A percentile compares a stretch with the other conserved stretches of the same genome.
Conservation (phyloP, 2,797 vertebrate genomes). For the Gymnocypris eckloni region DNA sequence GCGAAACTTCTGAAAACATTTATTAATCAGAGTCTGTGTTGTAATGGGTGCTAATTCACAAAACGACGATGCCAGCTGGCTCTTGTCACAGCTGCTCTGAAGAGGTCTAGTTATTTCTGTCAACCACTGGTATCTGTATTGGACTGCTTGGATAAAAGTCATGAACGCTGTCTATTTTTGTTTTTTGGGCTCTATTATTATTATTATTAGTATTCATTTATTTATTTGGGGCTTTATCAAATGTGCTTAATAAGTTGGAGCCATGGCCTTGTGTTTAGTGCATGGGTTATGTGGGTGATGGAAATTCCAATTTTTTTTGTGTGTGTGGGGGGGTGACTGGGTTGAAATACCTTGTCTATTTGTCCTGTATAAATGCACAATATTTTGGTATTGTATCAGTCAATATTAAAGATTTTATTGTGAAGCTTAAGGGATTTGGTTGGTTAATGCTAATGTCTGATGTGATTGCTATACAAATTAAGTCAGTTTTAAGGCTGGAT, state of each 20-base stretch:
- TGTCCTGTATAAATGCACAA: not conserved
- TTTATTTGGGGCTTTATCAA: not conserved
- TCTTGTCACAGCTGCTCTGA: conserved; percentile 47
- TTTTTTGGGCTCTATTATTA: not conserved
- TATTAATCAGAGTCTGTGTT: conserved; percentile 56
- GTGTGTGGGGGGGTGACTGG: too few relatives aligned
- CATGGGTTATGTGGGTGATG: not conserved
- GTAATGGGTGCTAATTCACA: conserved; percentile 42
- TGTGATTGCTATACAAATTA: conserved; percentile 10
- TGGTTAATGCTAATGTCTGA: not conserved
- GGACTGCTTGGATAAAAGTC: conserved; percentile 12
- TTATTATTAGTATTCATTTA: not conserved
- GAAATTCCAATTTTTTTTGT: not conserved
- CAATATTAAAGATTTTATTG: not conserved
- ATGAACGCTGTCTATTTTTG: conserved; percentile 13
- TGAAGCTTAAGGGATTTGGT: conserved; percentile 14
- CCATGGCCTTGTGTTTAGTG: not conserved
- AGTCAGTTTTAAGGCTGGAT: not conserved
- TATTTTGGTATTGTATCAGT: not conserved
- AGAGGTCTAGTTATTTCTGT: conserved; percentile 40
- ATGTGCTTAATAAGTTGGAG: not conserved
- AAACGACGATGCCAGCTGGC: conserved; percentile 55
- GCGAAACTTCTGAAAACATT: conserved; percentile 56
- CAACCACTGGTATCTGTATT: conserved; percentile 29
- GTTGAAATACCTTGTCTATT: not conserved